Evolutionary conservation across 2,888 invertebrate genomes (phyloP).

Genomic region (Macrophya alboannulata): DNA sequence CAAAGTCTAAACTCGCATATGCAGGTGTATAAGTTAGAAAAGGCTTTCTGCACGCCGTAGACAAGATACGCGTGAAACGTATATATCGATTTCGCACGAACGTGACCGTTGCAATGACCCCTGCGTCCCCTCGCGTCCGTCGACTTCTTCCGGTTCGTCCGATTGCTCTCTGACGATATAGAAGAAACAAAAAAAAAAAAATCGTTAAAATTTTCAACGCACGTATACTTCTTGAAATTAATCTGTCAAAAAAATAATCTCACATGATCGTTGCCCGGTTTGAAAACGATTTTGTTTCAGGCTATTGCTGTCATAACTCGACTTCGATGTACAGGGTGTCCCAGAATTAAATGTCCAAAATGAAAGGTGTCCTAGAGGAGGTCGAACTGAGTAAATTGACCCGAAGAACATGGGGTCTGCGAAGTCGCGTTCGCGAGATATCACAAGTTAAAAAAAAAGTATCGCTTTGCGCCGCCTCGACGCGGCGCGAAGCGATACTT

Average conservation of each 20-base stretch:
- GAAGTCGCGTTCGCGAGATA: too few relatives aligned
- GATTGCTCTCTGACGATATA: not conserved
- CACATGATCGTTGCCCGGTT: not conserved
- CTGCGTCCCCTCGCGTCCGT: slow-evolving; percentile 1
- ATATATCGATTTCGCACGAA: slow-evolving; percentile 40
- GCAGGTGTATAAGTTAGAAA: not conserved
- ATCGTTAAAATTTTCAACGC: slow-evolving; percentile 17
- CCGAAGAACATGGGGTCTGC: too few relatives aligned
- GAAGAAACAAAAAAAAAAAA: not conserved
- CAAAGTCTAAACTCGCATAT: too few relatives aligned
- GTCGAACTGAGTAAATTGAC: too few relatives aligned
- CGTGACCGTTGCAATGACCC: slow-evolving; percentile 48
- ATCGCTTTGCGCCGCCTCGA: too few relatives aligned
- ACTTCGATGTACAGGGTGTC: too few relatives aligned
- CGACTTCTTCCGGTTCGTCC: slow-evolving; percentile 30
- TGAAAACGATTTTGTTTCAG: not conserved
- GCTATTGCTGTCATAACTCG: not conserved
- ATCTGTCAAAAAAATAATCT: slow-evolving; percentile 16
- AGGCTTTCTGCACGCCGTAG: slow-evolving; percentile 25
- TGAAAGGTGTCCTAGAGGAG: too few relatives aligned
- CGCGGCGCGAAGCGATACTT: too few relatives aligned
- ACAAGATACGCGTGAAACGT: slow-evolving; percentile 31
- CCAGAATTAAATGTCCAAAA: too few relatives aligned
- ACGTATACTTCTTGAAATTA: not conserved
- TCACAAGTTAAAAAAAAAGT: too few relatives aligned